Conservation (phyloP, 2,888 invertebrate species). For the Folsomia manolachei region DNA sequence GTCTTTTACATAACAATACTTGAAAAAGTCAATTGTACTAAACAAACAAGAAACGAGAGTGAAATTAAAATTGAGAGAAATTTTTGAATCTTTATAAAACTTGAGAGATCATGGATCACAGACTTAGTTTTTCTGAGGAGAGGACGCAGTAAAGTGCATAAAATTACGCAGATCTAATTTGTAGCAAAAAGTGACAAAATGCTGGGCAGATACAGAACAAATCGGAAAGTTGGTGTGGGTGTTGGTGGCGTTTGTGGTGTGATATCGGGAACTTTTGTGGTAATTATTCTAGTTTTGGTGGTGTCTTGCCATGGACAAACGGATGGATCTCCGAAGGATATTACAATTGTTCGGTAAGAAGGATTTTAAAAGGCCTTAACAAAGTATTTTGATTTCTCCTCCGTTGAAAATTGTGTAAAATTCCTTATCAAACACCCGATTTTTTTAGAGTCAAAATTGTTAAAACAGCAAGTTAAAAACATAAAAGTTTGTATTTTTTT, state of each 20-base stretch:
- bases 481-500: not conserved
- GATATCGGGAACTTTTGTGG: not conserved
- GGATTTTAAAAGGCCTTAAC: not conserved
- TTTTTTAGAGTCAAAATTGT: not conserved
- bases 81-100: constrained; percentile 4
- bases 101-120: not conserved
- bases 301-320: not conserved
- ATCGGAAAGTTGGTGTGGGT: not conserved
- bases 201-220: not conserved
- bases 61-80: constrained; percentile 3
- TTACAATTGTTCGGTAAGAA: not conserved
- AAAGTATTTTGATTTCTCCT: not conserved
- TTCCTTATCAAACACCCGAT: too few species aligned
- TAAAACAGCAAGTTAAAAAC: not conserved
- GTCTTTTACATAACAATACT: constrained; percentile 10
- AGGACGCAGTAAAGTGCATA: not conserved
- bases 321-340: constrained; percentile 1
- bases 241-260: not conserved
- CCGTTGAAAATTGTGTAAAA: not conserved
- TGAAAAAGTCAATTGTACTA: not conserved
- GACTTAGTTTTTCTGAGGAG: not conserved
- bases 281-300: not conserved
- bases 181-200: not conserved
- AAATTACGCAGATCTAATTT: not conserved
- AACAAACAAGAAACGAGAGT: not conserved